Evolutionary conservation across 2,113 vertebrate genomes (phyloP), one percentile per base, ranked within the genome.

Genomic region (Daphoenositta chrysoptera): DNA sequence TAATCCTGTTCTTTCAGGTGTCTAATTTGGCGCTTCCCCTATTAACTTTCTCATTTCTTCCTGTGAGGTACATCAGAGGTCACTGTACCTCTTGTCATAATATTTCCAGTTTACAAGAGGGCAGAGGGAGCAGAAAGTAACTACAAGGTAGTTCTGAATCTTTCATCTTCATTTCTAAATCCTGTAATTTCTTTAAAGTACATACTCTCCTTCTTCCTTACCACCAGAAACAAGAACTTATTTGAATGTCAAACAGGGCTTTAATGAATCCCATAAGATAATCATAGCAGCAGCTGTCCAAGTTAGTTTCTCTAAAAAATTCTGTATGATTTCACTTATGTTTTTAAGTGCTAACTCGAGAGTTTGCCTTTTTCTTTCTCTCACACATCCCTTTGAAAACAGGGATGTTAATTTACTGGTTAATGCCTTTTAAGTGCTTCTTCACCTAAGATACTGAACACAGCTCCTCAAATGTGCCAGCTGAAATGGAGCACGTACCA

Each of bases 291-390:
- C 81, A 97, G 81, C 94, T 96, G 91, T 95, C 95, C 91, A 91
- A 96, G 90, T 97, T 97, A 97, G 94, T 95, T 95, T 96, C 94
- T 94, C 60, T 96, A 66, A 97, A 97, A 96, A 96, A 95, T 96
- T 95, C 96, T 91, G 42, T 92, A 91, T 97, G 93, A 94, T 96
- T 86, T 92, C 89, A 69, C 64, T 82, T 75, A 89, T 33, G 48
- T 86, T 96, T 95, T 94, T 83, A 96, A 95, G 91, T 83, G 57
- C 64, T 84, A 91, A 56, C 39, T 90, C 3, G 0, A 58, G 85
- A 96, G 56, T 73, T 68, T 83, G 57, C 73, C 64, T 83, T 79
- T 82, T 81, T 86, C 40, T 89, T 90, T 58, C 23, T 93, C 57
- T 91, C 76, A 66, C 37, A 48, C 10, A 44, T 56, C 47, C 23